phyloP scores from a whole-genome alignment of 2,797 vertebrate species.

The Onychomys leucogaster region DNA sequence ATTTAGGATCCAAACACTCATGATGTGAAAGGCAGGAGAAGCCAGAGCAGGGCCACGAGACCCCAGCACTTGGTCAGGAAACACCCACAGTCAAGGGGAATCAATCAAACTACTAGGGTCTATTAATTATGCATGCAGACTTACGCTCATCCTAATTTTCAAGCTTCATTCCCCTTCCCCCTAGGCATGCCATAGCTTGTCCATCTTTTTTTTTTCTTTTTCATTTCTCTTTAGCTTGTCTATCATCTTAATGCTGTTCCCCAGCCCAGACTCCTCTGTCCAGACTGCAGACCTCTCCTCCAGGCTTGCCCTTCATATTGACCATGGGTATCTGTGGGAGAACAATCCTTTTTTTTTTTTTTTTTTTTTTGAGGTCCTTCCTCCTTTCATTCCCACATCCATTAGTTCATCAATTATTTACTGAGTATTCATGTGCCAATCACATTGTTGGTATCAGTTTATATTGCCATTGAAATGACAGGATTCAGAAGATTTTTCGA shows the following conservation, averaged over 20 bases:
- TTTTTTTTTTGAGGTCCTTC: not conserved
- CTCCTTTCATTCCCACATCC: not conserved
- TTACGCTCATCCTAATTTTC: not conserved
- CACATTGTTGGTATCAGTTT: not conserved
- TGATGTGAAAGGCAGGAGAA: not conserved
- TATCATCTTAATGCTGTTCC: not conserved
- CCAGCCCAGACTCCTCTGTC: not conserved
- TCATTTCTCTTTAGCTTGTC: too few species aligned
- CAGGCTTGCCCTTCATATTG: not conserved
- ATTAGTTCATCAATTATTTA: not conserved
- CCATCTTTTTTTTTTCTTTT: too few species aligned
- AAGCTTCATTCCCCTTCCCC: not conserved
- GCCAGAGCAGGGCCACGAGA: not conserved
- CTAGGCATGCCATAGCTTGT: too few species aligned
- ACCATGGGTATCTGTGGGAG: not conserved
- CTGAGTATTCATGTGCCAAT: not conserved
- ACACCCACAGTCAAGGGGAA: not conserved
- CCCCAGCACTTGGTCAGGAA: not conserved
- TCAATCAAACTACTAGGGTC: not conserved
- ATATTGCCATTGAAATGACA: not conserved
- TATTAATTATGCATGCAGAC: not conserved
- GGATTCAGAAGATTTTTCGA: not conserved
- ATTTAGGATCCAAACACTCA: not conserved
- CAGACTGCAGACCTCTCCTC: accelerated
- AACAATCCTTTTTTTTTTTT: not conserved